Evolutionary conservation across 92 coral and sea anemone species (phyloP), one percentile per base, ranked within the genome.

Genomic region (Plumapathes pennacea): DNA sequence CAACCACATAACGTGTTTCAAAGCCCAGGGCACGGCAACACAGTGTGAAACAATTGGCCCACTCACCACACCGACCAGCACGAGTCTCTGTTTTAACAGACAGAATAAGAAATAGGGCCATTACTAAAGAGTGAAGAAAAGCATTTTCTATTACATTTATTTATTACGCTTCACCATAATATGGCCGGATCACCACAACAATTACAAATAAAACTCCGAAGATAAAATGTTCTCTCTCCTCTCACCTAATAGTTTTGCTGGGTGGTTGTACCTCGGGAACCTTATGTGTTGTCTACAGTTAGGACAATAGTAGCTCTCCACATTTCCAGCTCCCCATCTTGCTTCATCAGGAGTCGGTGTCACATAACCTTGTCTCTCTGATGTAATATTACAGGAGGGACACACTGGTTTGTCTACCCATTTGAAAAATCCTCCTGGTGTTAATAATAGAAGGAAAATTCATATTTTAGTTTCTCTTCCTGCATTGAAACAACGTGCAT

Each of bases 201-300:
- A n/a, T n/a, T n/a, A n/a, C n/a, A n/a, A n/a, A n/a, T n/a, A n/a
- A n/a, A n/a, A n/a, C n/a, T n/a, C n/a, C n/a, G n/a, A n/a, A n/a
- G n/a, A n/a, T n/a, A n/a, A n/a, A n/a, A n/a, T n/a, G n/a, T n/a
- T n/a, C n/a, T n/a, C n/a, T n/a, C n/a, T n/a, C n/a, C n/a, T 25
- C 68, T 53, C 57, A 88, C 97, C 97, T 17, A 91, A 83, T 33
- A 91, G 76, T 66, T 92, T 92, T 52, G 85, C 84, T 2, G 98
- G 98, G 51, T 92, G 98, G 62, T 92, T 92, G 64, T 92, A 92
- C 64, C 98, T 76, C 23, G 98, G 98, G 38, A 92, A 92, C 37
- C 92, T 82, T 42, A 82, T 58, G 15, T 60, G 30, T 42, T 74
- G 75, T n/a, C 69, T 73, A 51, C 98, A 92, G 50, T 59, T 80